phyloP scores from a whole-genome alignment of 2,113 vertebrate genomes.

The Pituophis catenifer region DNA sequence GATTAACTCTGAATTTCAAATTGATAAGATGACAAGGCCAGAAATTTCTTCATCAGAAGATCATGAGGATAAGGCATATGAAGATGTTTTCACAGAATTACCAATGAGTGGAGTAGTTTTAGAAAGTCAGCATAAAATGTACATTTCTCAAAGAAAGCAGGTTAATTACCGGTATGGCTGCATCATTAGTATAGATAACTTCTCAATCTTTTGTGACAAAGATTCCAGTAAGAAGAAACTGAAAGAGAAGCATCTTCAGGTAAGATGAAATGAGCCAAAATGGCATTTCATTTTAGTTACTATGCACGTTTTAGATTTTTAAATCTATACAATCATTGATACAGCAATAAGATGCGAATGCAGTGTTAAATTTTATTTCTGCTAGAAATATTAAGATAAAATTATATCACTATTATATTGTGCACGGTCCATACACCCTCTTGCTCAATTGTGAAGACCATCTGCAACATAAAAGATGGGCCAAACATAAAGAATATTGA shows the following conservation, averaged over 20 bases:
- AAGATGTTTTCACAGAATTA: slow-evolving; percentile 67
- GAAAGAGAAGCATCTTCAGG: slow-evolving; percentile 63
- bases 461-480: neutral
- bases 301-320: neutral
- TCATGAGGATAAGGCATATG: slow-evolving; percentile 53
- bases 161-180: slow-evolving; percentile 33
- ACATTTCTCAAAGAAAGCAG: slow-evolving; percentile 48
- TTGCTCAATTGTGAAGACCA: neutral
- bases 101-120: slow-evolving; percentile 45
- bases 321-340: neutral
- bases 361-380: neutral
- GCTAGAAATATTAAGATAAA: neutral
- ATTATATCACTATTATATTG: neutral
- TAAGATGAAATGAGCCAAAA: slow-evolving; percentile 52
- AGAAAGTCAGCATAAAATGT: slow-evolving; percentile 43
- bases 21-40: slow-evolving; percentile 59
- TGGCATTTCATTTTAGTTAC: neutral
- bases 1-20: slow-evolving; percentile 35
- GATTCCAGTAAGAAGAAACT: slow-evolving; percentile 37
- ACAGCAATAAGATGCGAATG: neutral
- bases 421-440: neutral
- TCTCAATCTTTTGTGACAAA: slow-evolving; percentile 13
- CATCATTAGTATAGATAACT: slow-evolving; percentile 36
- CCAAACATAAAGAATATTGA: neutral
- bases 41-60: slow-evolving; percentile 62